Evolutionary conservation across 2,797 vertebrate species (phyloP).

Genomic region (Setipinna tenuifilis): DNA sequence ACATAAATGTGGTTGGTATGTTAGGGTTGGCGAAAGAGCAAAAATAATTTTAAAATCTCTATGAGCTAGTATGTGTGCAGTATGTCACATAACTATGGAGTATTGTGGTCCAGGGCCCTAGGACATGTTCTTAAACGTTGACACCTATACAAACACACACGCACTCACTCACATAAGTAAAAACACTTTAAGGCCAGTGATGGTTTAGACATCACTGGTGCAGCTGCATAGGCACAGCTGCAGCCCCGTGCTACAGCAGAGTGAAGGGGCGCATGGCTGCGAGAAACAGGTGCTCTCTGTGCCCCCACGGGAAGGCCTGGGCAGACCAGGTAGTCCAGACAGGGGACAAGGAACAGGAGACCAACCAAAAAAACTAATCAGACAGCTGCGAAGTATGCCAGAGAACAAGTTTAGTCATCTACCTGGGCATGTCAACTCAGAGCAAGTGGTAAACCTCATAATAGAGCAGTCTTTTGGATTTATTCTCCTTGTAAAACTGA

Average conservation of each 20-base stretch:
- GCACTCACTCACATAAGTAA: not conserved
- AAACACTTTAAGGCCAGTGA: not conserved
- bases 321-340: not conserved
- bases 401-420: no score
- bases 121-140: not conserved
- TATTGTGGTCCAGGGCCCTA: not conserved
- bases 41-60: no score
- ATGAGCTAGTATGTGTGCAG: not conserved
- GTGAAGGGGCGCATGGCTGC: not conserved
- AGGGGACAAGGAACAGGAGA: not conserved
- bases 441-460: no score
- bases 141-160: not conserved
- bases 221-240: constrained; percentile 4
- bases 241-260: not conserved
- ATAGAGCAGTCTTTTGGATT: no score
- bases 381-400: not conserved
- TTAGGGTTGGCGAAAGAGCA: no score
- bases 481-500: no score
- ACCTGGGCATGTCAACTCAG: no score
- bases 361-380: not conserved
- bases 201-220: not conserved
- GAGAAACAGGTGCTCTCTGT: not conserved
- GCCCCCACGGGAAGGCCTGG: not conserved
- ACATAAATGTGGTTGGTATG: no score
- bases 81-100: not conserved